Base-by-base conservation (phyloP, 2,888 invertebrate genomes). In the Acleris holmiana region DNA sequence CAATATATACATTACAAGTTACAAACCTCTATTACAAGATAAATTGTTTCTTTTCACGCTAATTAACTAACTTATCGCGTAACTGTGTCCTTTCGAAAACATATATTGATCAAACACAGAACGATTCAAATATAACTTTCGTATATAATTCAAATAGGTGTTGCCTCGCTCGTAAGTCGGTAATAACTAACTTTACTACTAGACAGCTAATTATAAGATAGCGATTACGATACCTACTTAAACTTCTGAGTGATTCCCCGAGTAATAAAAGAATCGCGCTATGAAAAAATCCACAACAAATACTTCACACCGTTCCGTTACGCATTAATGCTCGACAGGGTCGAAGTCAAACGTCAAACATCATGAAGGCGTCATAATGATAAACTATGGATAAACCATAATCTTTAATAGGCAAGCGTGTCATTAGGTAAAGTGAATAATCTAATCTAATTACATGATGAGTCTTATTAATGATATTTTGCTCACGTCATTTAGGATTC, bases 21-120 rank as follows among this genome's bases (percentile, higher is more conserved):
- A 25, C 35, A 35, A 35, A 35, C 35, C 10, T 35, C 29, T 29
- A 35, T 35, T 35, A 10, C 13, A 10, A 35, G 13, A 35, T 35
- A 35, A 35, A 35, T 35, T 35, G 35, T 35, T 49, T 29, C 5
- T 53, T 29, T 64, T 41, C 64, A 58, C 58, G 58, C 15, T 48
- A 3, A 25, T 58, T 48, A 17, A 49, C 53, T 59, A 44, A 64
- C 53, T 40, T 56, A 50, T 41, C 41, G 23, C 44, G 23, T 21
- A 19, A 46, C 25, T 48, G 23, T 29, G 23, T 21, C n/a, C 17
- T 46, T 18, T 10, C 17, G 47, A n/a, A 17, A 13, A 21, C 15
- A 61, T 25, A 7, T 54, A 63, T 57, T 40, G 63, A 63, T 63
- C 57, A 63, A 63, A 58, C 51, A 46, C 8, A 46, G 46, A 18